phyloP scores from a whole-genome alignment of 2,797 vertebrate genomes.

The Brotula barbata region DNA sequence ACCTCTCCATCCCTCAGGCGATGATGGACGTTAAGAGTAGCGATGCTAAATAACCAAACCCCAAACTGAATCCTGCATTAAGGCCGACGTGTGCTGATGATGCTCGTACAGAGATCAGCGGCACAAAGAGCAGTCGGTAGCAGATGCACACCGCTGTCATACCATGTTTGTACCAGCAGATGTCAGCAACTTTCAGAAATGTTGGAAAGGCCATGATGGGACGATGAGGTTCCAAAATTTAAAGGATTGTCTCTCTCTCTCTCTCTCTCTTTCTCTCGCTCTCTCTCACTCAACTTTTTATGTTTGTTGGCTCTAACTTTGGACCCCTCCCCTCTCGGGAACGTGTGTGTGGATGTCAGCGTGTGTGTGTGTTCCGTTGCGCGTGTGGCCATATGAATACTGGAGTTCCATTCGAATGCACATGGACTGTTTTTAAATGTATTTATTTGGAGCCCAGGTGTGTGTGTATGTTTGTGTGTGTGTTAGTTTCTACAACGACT shows the following conservation, averaged over 20 bases:
- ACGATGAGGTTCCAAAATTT: background rate
- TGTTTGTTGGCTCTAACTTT: constrained; percentile 48
- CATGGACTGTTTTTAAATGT: constrained; percentile 76
- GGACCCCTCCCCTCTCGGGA: constrained; percentile 33
- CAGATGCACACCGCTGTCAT: background rate
- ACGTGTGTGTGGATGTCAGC: constrained; percentile 19
- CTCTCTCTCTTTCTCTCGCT: constrained; percentile 2
- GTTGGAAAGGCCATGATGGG: too few species aligned
- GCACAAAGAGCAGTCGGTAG: too few species aligned
- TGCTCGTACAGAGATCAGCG: too few species aligned
- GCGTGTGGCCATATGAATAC: constrained; percentile 65
- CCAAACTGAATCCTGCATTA: too few species aligned
- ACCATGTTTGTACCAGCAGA: background rate
- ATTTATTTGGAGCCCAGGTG: constrained; percentile 80
- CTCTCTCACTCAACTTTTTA: constrained; percentile 21
- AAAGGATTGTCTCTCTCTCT: constrained; percentile 17
- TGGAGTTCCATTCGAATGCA: constrained; percentile 73
- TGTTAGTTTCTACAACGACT: constrained; percentile 65
- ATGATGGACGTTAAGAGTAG: too few species aligned
- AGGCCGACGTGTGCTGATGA: background rate
- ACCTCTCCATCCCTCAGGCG: too few species aligned
- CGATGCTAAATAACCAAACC: too few species aligned
- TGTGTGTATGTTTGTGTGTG: constrained; percentile 38
- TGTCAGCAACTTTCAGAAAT: too few species aligned
- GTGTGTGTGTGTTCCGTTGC: constrained; percentile 35